Percentiles rank a stretch among this genome's conserved stretches.
These are phyloP conservation scores for Nothura maculosa DNA, from an alignment of 2,797 vertebrate species.

Conservation along the genomic window DNA sequence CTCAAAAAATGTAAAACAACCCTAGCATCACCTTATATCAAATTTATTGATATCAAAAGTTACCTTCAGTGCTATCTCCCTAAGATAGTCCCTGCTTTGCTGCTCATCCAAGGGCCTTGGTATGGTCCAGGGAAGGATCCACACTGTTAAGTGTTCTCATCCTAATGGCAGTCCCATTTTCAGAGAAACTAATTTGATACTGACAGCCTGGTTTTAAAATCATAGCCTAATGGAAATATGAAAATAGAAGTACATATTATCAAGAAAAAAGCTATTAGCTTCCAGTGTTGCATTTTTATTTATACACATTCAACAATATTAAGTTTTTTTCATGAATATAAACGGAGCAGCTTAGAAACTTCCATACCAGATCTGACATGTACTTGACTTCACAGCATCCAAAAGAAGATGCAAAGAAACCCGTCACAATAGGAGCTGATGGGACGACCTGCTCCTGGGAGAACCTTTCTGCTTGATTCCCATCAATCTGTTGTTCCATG, in stretches of 20 bases:
- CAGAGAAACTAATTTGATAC: background rate
- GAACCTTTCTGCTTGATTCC: background rate
- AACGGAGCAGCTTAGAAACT: background rate
- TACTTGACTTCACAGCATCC: background rate
- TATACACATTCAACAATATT: constrained; percentile 11
- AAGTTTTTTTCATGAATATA: background rate
- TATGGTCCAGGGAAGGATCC: background rate
- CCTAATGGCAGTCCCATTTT: background rate
- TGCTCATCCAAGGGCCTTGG: background rate
- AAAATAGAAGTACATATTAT: background rate
- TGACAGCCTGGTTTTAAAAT: background rate
- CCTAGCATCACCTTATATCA: background rate
- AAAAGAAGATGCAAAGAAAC: background rate
- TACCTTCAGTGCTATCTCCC: background rate
- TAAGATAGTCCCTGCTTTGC: background rate
- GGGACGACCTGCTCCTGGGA: background rate
- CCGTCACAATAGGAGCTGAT: background rate
- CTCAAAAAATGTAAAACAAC: background rate
- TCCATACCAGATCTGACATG: background rate
- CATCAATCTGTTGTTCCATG: rapidly evolving
- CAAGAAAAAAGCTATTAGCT: background rate
- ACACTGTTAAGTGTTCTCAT: background rate
- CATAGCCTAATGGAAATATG: background rate
- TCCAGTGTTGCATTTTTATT: constrained; percentile 46
- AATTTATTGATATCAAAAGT: background rate